These are phyloP conservation scores for Petrocephalus sullivani DNA, from an alignment of 2,797 vertebrate genomes.

Conservation along the genomic window DNA sequence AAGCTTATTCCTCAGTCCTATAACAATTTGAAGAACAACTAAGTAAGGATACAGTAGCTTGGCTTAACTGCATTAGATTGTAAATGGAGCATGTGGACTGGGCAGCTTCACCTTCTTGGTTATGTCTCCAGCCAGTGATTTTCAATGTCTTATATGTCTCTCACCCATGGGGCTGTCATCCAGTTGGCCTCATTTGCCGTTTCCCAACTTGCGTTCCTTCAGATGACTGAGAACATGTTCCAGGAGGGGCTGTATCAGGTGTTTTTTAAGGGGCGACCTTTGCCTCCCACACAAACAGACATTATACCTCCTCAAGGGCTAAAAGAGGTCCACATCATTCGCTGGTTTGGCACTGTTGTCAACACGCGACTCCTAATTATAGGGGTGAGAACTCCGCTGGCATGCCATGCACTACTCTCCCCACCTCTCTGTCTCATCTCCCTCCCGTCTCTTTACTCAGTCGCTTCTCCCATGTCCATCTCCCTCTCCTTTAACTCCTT, in stretches of 20 bases:
- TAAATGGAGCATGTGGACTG: background rate
- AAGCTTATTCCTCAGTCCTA: background rate
- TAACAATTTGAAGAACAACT: background rate
- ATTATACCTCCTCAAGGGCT: constrained; percentile 32
- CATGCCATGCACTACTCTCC: background rate
- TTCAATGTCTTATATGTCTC: background rate
- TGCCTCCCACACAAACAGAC: background rate
- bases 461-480: background rate
- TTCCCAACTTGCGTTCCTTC: background rate
- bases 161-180: background rate
- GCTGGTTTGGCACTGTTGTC: constrained; percentile 63
- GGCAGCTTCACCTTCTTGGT: background rate
- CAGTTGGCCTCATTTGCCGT: background rate
- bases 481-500: background rate
- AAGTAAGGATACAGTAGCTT: background rate
- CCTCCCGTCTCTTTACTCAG: background rate
- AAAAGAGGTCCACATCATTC: constrained; percentile 51
- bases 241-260: constrained; percentile 67
- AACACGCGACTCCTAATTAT: constrained; percentile 57
- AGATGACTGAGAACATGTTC: constrained; percentile 68
- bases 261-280: constrained; percentile 49
- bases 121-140: background rate
- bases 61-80: background rate
- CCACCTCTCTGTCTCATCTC: background rate
- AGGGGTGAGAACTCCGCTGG: constrained; percentile 49